Conservation (phyloP, 30 jellyfish, hydroid and myxozoan species). For the Sanderia malayensis region DNA sequence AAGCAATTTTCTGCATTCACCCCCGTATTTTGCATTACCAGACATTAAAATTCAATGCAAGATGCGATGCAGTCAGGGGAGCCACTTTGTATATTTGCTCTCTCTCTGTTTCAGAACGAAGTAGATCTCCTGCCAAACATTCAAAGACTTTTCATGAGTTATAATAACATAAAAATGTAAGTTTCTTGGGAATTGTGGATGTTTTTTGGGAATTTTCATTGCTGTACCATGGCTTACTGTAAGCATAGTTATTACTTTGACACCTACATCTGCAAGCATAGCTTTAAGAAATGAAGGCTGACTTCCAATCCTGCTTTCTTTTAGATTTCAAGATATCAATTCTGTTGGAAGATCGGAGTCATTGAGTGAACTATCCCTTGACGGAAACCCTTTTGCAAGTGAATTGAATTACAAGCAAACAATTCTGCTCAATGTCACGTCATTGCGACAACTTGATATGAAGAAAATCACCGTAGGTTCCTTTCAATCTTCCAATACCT, state of each 20-base stretch:
- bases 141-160: conserved; percentile 77
- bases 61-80: too few relatives aligned
- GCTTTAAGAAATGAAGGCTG: too few relatives aligned
- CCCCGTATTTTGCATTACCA: too few relatives aligned
- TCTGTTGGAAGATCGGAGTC: conserved; percentile 44
- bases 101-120: conserved; percentile 37
- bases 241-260: too few relatives aligned
- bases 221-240: too few relatives aligned
- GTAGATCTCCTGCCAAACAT: conserved; percentile 58
- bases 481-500: too few relatives aligned
- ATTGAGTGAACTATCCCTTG: conserved; percentile 71
- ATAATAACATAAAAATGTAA: conserved; percentile 68
- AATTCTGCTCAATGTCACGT: conserved; percentile 33
- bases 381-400: conserved; percentile 70
- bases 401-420: conserved; percentile 48
- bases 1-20: too few relatives aligned
- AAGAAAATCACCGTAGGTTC: conserved; percentile 75
- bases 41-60: too few relatives aligned
- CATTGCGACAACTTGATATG: conserved; percentile 84
- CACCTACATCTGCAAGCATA: too few relatives aligned
- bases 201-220: too few relatives aligned
- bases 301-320: too few relatives aligned
- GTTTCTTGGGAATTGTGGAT: too few relatives aligned
- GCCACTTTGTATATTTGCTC: not conserved
- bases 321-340: conserved; percentile 65